Evolutionary conservation across 2,888 invertebrate species (phyloP).

Genomic region (Pheosia gnoma): DNA sequence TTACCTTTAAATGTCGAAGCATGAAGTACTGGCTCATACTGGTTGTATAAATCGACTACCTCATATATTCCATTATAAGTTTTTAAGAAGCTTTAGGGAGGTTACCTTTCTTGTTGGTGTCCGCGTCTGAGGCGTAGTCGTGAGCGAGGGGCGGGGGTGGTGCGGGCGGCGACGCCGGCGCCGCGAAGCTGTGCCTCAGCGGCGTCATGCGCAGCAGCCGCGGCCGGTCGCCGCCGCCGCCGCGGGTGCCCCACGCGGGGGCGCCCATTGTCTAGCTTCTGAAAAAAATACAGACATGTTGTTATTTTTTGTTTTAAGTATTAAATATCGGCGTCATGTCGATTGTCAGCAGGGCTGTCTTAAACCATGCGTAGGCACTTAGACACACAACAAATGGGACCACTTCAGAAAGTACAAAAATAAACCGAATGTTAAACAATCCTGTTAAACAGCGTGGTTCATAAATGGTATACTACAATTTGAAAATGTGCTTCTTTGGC

Average conservation of each 20-base stretch:
- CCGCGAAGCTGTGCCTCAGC: constrained; percentile 83
- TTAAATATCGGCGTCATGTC: background rate
- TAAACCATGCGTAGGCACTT: too few relatives aligned
- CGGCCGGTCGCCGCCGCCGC: constrained; percentile 78
- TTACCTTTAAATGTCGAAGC: too few relatives aligned
- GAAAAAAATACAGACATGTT: constrained; percentile 25
- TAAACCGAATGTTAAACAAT: too few relatives aligned
- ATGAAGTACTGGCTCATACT: background rate
- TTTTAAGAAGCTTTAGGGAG: constrained; percentile 7
- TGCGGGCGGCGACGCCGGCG: constrained; percentile 76
- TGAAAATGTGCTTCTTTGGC: too few relatives aligned
- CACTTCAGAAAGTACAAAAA: too few relatives aligned
- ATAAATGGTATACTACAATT: too few relatives aligned
- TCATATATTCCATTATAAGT: constrained; percentile 8
- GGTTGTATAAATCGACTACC: constrained; percentile 10
- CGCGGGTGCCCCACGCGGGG: constrained; percentile 78
- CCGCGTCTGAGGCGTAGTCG: constrained; percentile 84
- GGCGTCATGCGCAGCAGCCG: constrained; percentile 85
- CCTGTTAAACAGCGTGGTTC: too few relatives aligned
- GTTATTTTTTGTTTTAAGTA: background rate
- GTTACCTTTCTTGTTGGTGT: constrained; percentile 84
- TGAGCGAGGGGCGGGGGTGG: constrained; percentile 67
- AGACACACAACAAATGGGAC: too few relatives aligned
- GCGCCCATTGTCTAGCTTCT: constrained; percentile 67
- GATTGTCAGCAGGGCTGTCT: background rate